Base-by-base conservation (phyloP, 2,888 invertebrate genomes). In the Tethea ocularis region DNA sequence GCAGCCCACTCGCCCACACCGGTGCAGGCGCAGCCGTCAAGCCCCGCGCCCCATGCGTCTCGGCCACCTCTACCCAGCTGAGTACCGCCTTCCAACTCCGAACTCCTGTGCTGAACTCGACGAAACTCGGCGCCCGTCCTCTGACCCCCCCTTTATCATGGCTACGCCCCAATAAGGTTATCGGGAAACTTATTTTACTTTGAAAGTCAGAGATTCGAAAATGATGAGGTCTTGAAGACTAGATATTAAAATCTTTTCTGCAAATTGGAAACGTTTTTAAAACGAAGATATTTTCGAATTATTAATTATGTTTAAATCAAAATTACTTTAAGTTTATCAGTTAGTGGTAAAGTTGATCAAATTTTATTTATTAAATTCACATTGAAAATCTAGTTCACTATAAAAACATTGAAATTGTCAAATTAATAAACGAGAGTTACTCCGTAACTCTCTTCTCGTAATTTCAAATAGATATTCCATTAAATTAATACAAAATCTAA, bases 31-130 rank as follows among this genome's bases (percentile, higher is more conserved):
- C 65, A 94, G 94, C 64, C 91, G 82, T 60, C 88, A 64, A 88
- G 90, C 87, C 90, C 91, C 52, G 83, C 88, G 59, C 86, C 89
- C 8, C 87, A 85, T 62, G 71, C 76, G 61, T 69, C 88, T 46
- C 82, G 91, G 64, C 92, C 91, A 23, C 91, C 91, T 56, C 88
- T 93, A 84, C 93, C 93, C 83, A 93, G 93, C 93, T 93, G 93
- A 93, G 93, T 93, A 89, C 93, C 89, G 93, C 93, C 88, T 69
- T 91, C 93, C 87, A 93, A 93, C 91, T 93, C 93, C 93, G 93
- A 93, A 91, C 91, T 93, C 77, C 90, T 93, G 83, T 93, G 93
- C 92, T 93, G 93, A 93, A 93, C 92, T 87, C 91, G 91, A 91
- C 89, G 89, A 87, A 90, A 91, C 91, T 90, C 92, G 91, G 92